phyloP scores from a whole-genome alignment of 2,888 invertebrate genomes.

The Entomobrya multifasciata region DNA sequence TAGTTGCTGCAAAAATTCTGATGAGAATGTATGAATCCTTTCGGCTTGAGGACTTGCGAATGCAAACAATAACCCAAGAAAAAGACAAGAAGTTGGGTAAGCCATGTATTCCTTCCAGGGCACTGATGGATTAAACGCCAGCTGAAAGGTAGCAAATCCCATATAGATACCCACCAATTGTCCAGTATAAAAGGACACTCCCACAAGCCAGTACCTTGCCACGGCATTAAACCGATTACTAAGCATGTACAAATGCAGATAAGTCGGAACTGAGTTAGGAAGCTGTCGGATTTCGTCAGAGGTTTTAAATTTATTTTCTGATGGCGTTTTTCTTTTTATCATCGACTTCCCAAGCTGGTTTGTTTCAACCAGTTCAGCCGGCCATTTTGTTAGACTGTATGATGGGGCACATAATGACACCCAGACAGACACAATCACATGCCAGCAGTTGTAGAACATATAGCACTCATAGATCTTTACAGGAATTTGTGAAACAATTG shows the following conservation, averaged over 20 bases:
- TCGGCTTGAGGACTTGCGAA: constrained; percentile 22
- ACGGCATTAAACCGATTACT: constrained; percentile 13
- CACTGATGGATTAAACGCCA: constrained; percentile 16
- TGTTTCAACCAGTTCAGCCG: not conserved
- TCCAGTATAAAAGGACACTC: constrained; percentile 34
- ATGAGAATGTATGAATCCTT: not conserved
- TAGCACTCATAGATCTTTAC: constrained; percentile 51
- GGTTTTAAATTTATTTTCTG: not conserved
- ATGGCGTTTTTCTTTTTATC: not conserved
- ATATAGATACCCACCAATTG: constrained; percentile 40
- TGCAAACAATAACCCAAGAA: not conserved
- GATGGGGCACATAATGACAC: not conserved
- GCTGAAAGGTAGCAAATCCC: constrained; percentile 46
- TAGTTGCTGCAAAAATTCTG: not conserved
- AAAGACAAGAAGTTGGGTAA: constrained; percentile 44
- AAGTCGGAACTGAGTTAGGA: not conserved
- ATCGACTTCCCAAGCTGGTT: too few species aligned
- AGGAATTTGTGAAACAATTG: constrained; percentile 12
- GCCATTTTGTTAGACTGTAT: constrained; percentile 1
- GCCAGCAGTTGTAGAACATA: constrained; percentile 62
- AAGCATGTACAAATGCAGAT: constrained; percentile 1
- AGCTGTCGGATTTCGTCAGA: not conserved
- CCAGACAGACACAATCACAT: constrained; percentile 52
- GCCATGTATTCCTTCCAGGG: constrained; percentile 48
- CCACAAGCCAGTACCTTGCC: constrained; percentile 14